Conservation (phyloP, 1,140 invertebrate species). For the Atopsyche davidsoni region DNA sequence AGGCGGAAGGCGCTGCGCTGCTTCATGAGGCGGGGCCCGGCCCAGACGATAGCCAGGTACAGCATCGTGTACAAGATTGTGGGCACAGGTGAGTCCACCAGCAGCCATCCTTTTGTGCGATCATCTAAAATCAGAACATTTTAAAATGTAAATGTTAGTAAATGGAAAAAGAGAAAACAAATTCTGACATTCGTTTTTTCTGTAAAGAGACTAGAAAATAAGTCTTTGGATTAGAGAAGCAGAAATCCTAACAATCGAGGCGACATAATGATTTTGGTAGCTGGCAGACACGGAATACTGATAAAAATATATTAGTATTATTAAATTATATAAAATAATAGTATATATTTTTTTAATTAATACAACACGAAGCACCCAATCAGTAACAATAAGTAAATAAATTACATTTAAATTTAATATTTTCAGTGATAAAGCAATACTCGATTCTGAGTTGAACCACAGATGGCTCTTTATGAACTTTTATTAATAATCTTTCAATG, state of each 20-base stretch:
- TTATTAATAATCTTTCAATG: no score
- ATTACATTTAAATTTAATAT: no score
- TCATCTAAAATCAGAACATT: slow-evolving; percentile 54
- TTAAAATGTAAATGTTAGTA: not conserved
- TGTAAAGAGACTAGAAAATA: not conserved
- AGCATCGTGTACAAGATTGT: slow-evolving; percentile 66
- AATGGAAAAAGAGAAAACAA: not conserved
- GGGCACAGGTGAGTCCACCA: slow-evolving; percentile 78
- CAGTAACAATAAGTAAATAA: no score
- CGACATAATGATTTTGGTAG: no score
- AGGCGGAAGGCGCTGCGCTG: slow-evolving; percentile 73
- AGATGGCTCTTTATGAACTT: no score
- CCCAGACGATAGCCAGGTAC: slow-evolving; percentile 76
- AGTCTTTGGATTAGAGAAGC: not conserved
- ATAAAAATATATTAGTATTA: no score
- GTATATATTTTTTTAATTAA: no score
- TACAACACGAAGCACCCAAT: no score
- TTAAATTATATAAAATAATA: no score
- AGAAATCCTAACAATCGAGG: not conserved
- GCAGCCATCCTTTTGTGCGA: slow-evolving; percentile 77
- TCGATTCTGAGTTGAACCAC: no score
- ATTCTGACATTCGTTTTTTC: not conserved
- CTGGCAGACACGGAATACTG: no score
- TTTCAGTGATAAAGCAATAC: no score
- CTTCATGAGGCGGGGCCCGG: slow-evolving; percentile 78